Conservation (phyloP, 2,888 invertebrate genomes). For the Craniophora ligustri region DNA sequence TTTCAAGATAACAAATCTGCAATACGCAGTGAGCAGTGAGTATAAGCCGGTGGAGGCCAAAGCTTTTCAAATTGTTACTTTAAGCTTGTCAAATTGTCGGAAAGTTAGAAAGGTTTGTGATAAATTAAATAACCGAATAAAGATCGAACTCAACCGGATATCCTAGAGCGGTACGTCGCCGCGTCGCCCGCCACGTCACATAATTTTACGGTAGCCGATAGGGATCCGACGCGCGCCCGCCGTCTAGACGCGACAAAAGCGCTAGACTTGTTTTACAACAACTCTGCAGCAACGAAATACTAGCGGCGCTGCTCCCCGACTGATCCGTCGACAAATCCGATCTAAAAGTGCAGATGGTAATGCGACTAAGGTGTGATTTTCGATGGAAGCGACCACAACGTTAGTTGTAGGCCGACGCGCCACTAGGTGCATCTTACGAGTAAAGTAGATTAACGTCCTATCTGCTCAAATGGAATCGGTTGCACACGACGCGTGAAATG, state of each 20-base stretch:
- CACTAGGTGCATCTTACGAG: slow-evolving; percentile 65
- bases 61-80: slow-evolving; percentile 16
- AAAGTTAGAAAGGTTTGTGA: slow-evolving; percentile 41
- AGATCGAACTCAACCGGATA: slow-evolving; percentile 69
- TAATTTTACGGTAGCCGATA: slow-evolving; percentile 84
- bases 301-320: slow-evolving; percentile 58
- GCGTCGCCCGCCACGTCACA: slow-evolving; percentile 76
- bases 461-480: slow-evolving; percentile 63
- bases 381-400: slow-evolving; percentile 62
- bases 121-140: slow-evolving; percentile 65
- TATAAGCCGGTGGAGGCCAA: not conserved
- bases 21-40: not conserved
- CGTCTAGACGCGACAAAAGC: slow-evolving; percentile 84
- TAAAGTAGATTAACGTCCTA: slow-evolving; percentile 69
- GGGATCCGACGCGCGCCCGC: slow-evolving; percentile 76
- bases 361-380: slow-evolving; percentile 72
- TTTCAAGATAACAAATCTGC: no score
- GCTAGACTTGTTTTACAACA: slow-evolving; percentile 79
- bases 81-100: slow-evolving; percentile 20
- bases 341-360: slow-evolving; percentile 65
- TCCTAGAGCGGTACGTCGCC: slow-evolving; percentile 65
- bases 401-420: slow-evolving; percentile 55
- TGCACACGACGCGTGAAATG: slow-evolving; percentile 59
- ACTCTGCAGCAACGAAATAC: slow-evolving; percentile 57
- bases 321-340: slow-evolving; percentile 73